Evolutionary conservation across 2,888 invertebrate species (phyloP).

Genomic region (Tinea semifulvella): DNA sequence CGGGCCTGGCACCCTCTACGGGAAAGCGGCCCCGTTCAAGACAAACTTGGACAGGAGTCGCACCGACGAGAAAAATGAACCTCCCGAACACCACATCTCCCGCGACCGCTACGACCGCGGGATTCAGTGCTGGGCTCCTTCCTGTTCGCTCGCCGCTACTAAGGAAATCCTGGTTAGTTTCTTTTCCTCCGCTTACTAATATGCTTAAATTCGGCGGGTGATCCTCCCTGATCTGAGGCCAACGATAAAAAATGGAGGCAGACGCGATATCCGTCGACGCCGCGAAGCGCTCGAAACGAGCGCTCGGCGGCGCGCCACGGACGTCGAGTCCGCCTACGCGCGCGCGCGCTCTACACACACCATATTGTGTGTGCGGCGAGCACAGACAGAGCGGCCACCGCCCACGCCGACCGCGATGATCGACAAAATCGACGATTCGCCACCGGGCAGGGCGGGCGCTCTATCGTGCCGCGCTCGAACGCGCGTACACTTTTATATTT

Average conservation of each 20-base stretch:
- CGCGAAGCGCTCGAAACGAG: constrained; percentile 25
- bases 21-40: constrained; percentile 59
- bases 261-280: constrained; percentile 23
- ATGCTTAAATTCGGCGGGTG: constrained; percentile 70
- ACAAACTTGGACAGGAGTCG: constrained; percentile 40
- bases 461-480: no score
- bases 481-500: no score
- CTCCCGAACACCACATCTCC: constrained; percentile 67
- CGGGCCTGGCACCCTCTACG: constrained; percentile 65
- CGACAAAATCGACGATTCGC: no score
- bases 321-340: no score
- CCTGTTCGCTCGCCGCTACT: constrained; percentile 72
- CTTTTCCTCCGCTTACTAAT: constrained; percentile 76
- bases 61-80: constrained; percentile 32
- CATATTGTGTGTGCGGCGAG: no score
- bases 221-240: constrained; percentile 51
- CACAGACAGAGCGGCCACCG: no score
- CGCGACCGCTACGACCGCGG: constrained; percentile 31
- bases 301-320: constrained; percentile 20
- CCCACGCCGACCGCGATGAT: no score
- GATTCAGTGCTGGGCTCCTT: constrained; percentile 63
- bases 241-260: constrained; percentile 26
- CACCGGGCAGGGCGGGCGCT: no score
- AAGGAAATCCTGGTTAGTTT: constrained; percentile 71
- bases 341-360: no score